Evolutionary conservation across 2,797 vertebrate species (phyloP), one percentile per base, ranked within the genome.

Genomic region (Anniella stebbinsi): DNA sequence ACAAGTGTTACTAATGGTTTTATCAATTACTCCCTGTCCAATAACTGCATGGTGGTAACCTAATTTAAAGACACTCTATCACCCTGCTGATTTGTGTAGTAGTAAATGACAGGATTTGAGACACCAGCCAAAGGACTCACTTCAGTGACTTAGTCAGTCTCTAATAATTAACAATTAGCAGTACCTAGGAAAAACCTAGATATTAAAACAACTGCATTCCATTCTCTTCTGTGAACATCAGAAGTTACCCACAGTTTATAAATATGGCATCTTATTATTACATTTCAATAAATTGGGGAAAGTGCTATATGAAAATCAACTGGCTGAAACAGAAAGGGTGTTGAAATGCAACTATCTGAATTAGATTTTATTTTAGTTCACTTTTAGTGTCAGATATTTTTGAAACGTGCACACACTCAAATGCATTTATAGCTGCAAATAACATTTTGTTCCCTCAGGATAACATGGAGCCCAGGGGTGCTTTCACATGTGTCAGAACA

Each of bases 1-100:
- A 99, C 98, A 98, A 98, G 98, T 99, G 98, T 98, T 98, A 98
- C 98, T 99, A 99, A 99, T 99, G 98, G 98, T 97, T 99, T 98
- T 99, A 99, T 99, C 98, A 99, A 98, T 98, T 98, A 98, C 97
- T 98, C 97, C 97, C 97, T 97, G 97, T 98, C 98, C 98, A 98
- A 98, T 98, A 98, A 98, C 98, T 98, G 98, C 98, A 98, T 98
- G 98, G 97, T 98, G 98, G 98, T 98, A 98, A 99, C 98, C 98
- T 98, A 98, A 98, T 98, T 98, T 98, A 99, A 99, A 98, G 98
- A 98, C 98, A 98, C 98, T 98, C 97, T 97, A 98, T 98, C 97
- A 97, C 97, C 95, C 97, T 97, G 95, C 98, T 98, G 98, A 98
- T 98, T 98, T 98, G 98, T 98, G 97, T 97, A 98, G 98, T 98